Evolutionary conservation across 2,797 vertebrate genomes (phyloP).

Genomic region (Decapterus maruadsi): DNA sequence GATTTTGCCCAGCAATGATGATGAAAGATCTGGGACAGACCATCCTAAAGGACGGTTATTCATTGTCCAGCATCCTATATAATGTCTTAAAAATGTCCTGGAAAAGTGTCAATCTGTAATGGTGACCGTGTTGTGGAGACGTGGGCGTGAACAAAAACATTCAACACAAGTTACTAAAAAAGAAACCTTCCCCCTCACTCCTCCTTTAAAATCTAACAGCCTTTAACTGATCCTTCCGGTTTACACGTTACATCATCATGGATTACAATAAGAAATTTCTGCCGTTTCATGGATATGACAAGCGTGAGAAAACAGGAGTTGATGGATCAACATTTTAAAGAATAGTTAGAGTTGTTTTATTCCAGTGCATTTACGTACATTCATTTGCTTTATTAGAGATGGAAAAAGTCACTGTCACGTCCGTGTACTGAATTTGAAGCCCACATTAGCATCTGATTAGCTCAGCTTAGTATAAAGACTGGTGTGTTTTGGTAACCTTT

Average conservation of each 20-base stretch:
- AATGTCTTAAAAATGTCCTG: neutral
- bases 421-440: neutral
- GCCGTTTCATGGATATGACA: neutral
- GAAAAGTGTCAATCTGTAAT: neutral
- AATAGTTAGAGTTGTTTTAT: too few species aligned
- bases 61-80: conserved; percentile 25
- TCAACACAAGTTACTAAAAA: neutral
- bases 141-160: neutral
- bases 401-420: neutral
- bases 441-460: neutral
- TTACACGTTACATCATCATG: neutral
- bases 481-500: neutral
- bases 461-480: neutral
- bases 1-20: neutral
- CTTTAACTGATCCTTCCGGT: neutral
- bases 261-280: neutral
- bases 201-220: conserved; percentile 5
- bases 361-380: too few species aligned
- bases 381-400: too few species aligned
- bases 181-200: neutral
- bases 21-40: neutral
- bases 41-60: conserved; percentile 12
- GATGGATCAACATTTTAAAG: too few species aligned
- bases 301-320: too few species aligned
- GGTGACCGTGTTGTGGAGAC: neutral